Evolutionary conservation across 1,140 invertebrate genomes (phyloP).

Genomic region (Luehdorfia chinensis): DNA sequence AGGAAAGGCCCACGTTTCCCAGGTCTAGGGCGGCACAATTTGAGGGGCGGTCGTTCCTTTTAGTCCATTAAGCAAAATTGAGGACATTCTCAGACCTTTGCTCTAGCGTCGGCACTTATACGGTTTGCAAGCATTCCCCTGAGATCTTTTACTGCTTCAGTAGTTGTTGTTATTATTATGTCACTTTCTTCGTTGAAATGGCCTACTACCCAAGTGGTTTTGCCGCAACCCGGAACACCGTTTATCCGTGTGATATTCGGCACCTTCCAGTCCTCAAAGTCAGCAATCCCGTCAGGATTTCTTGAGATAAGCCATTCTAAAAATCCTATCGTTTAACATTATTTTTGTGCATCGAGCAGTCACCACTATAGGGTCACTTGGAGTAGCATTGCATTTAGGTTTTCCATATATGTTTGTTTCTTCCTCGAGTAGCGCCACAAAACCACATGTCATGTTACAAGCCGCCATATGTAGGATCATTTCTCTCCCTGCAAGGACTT

Average conservation of each 20-base stretch:
- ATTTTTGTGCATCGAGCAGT: too few species aligned
- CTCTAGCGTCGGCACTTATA: background rate
- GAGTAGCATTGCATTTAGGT: slow-evolving; percentile 1
- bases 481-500: slow-evolving; percentile 11
- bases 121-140: slow-evolving; percentile 1
- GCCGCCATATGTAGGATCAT: slow-evolving; percentile 24
- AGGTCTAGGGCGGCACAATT: too few species aligned
- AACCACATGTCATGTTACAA: slow-evolving; percentile 13
- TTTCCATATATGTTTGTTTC: background rate
- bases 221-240: slow-evolving; percentile 28
- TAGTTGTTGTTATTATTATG: slow-evolving; percentile 13
- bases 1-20: too few species aligned
- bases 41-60: too few species aligned
- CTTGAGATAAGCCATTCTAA: too few species aligned
- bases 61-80: background rate
- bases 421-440: slow-evolving; percentile 17
- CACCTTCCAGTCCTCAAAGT: slow-evolving; percentile 1
- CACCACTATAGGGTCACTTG: slow-evolving; percentile 1
- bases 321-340: too few species aligned
- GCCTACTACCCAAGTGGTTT: slow-evolving; percentile 24
- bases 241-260: slow-evolving; percentile 22
- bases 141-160: slow-evolving; percentile 13
- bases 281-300: background rate
- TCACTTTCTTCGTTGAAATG: slow-evolving; percentile 15
- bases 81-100: slow-evolving; percentile 2